Base-by-base conservation (phyloP, 2,113 vertebrate genomes). In the Tenebrosternarchus preto region DNA sequence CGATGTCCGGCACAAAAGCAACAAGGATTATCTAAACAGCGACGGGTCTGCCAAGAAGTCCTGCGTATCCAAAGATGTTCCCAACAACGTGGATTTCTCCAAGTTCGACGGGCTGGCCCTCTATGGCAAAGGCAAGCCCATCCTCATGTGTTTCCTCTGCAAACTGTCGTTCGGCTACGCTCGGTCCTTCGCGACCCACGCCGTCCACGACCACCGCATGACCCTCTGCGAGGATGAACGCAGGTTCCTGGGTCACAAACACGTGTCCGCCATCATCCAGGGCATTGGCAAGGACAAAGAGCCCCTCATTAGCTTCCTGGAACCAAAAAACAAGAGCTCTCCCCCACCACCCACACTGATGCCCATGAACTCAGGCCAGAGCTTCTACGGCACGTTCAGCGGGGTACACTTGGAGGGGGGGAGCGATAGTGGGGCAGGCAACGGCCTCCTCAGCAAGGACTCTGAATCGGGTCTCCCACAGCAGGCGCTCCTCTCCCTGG, bases 11-110 rank as follows among this genome's bases (percentile, higher is more conserved):
- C 97, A 99, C 95, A 97, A 96, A 97, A 99, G 96, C 96, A 97
- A 96, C 98, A 98, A 98, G 95, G 98, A 99, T 97, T 98, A 98
- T 93, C 95, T 99, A 88, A 99, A 99, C 94, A 98, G 96, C 74
- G 98, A 99, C 85, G 97, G 97, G 93, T 99, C 97, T 94, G 98
- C 98, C 95, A 99, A 97, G 96, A 98, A 96, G 94, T 98, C 98
- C 93, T 97, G 96, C 88, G 96, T 99, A 95, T 98, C 98, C 98
- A 99, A 99, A 99, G 98, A 99, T 98, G 96, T 98, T 92, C 97
- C 97, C 90, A 98, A 99, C 95, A 98, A 98, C 90, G 97, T 99
- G 95, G 98, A 99, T 95, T 96, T 99, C 94, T 99, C 97, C 94
- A 98, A 95, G 94, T 99, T 99, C 24, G 97, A 99, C 88, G 96